Evolutionary conservation across 2,888 invertebrate species (phyloP).

Genomic region (Ceraclea dissimilis): DNA sequence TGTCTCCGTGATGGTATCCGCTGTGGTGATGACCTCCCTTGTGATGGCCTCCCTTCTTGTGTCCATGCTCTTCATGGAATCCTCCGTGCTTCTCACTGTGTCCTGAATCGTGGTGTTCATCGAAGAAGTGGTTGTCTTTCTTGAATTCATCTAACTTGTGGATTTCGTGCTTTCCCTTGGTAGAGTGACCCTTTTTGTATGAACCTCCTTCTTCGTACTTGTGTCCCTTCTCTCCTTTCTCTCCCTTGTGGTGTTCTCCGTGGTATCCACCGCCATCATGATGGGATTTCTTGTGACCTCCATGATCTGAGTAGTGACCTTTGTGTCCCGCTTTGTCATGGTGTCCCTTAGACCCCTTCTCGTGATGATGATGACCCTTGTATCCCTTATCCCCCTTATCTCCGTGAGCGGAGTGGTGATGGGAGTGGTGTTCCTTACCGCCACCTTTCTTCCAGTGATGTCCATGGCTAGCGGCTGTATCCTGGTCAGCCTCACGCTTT

Average conservation of each 20-base stretch:
- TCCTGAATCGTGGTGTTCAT: constrained; percentile 75
- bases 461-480: constrained; percentile 38
- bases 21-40: constrained; percentile 77
- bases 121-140: constrained; percentile 80
- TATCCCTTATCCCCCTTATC: constrained; percentile 67
- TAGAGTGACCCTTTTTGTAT: constrained; percentile 78
- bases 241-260: constrained; percentile 55
- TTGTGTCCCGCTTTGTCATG: constrained; percentile 62
- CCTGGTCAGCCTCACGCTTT: constrained; percentile 30
- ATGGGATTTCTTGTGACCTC: constrained; percentile 55
- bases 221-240: constrained; percentile 60
- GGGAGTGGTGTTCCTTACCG: constrained; percentile 58
- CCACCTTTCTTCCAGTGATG: constrained; percentile 55
- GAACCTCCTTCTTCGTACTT: constrained; percentile 62
- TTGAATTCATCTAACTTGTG: constrained; percentile 81
- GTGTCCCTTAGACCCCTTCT: constrained; percentile 64
- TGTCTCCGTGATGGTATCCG: constrained; percentile 66
- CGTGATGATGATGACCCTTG: constrained; percentile 60
- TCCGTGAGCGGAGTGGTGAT: constrained; percentile 57
- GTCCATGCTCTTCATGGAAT: constrained; percentile 70
- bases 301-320: constrained; percentile 56
- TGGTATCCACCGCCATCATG: constrained; percentile 60
- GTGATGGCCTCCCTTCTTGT: constrained; percentile 74
- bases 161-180: constrained; percentile 78
- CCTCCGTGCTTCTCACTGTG: constrained; percentile 77